Conservation (phyloP, 2,888 invertebrate genomes). For the Apocheima hispidaria region DNA sequence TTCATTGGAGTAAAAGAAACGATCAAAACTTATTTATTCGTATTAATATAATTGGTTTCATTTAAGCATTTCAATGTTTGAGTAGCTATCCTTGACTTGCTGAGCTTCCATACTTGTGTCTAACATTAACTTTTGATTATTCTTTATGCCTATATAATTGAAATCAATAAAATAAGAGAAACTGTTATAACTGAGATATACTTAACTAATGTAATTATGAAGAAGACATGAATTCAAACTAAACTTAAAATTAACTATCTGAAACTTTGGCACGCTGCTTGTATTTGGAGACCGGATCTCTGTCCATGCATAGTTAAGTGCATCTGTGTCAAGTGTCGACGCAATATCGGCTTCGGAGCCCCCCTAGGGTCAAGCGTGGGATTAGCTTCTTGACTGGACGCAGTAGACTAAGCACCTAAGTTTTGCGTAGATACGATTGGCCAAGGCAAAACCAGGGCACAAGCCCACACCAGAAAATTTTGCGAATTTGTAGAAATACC, state of each 20-base stretch:
- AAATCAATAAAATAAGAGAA: no score
- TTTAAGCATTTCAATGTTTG: no score
- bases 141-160: no score
- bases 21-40: no score
- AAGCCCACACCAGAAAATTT: no score
- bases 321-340: constrained; percentile 78
- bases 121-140: no score
- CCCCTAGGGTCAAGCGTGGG: constrained; percentile 66
- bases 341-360: constrained; percentile 70
- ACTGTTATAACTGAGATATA: not conserved
- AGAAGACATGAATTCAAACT: constrained; percentile 14
- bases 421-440: not conserved
- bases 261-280: constrained; percentile 67
- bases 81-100: no score
- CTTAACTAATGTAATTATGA: not conserved
- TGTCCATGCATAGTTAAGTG: constrained; percentile 83
- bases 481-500: no score
- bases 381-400: constrained; percentile 69
- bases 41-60: no score
- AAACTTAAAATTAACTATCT: constrained; percentile 65
- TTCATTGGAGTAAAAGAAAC: no score
- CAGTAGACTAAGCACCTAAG: constrained; percentile 28
- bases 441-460: no score
- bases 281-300: constrained; percentile 73
- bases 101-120: no score